Evolutionary conservation across 2,888 invertebrate species (phyloP).

Genomic region (Torymus auratus): DNA sequence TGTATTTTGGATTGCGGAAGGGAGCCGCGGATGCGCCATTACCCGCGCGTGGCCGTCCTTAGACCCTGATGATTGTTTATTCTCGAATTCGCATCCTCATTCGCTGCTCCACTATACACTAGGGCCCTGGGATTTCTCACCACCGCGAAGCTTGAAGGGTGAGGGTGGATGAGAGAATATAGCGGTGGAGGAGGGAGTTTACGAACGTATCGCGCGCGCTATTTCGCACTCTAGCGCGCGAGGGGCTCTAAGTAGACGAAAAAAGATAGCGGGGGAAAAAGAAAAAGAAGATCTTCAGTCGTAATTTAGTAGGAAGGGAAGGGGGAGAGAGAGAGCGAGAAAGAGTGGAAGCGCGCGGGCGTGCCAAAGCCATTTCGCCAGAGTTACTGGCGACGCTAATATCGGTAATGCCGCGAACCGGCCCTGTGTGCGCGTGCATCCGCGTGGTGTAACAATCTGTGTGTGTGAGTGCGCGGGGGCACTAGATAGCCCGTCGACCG

Average conservation of each 20-base stretch:
- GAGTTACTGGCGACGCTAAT: slow-evolving; percentile 70
- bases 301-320: slow-evolving; percentile 2
- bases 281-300: slow-evolving; percentile 1
- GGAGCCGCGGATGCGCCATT: background rate
- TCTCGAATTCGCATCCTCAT: slow-evolving; percentile 1
- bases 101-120: background rate
- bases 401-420: slow-evolving; percentile 67
- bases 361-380: slow-evolving; percentile 25
- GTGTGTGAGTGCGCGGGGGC: background rate
- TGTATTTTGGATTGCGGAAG: no score
- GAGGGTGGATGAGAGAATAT: background rate
- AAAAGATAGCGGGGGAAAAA: background rate
- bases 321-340: background rate
- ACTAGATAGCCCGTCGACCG: background rate
- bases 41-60: background rate
- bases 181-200: background rate
- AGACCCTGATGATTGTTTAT: slow-evolving; percentile 12
- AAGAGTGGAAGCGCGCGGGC: background rate
- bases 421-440: background rate
- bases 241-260: background rate
- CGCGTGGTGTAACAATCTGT: background rate
- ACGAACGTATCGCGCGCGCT: slow-evolving; percentile 1
- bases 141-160: no score
- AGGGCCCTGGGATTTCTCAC: background rate
- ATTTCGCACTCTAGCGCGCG: background rate